phyloP scores from a whole-genome alignment of 2,888 invertebrate species.

The Pandemis corylana region DNA sequence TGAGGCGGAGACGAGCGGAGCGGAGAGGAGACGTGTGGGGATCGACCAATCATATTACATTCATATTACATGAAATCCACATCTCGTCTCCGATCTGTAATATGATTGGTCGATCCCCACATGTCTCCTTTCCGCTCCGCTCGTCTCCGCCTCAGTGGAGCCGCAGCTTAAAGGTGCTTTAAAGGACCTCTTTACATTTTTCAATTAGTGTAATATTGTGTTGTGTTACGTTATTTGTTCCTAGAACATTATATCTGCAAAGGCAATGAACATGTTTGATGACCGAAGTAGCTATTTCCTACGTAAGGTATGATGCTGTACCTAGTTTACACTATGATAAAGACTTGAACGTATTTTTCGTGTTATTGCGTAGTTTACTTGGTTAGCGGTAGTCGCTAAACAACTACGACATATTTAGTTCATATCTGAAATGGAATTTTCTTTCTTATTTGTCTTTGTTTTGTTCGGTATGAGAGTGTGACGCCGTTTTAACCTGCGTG shows the following conservation, averaged over 20 bases:
- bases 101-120: no score
- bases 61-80: no score
- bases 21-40: no score
- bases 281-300: conserved; percentile 13
- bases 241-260: conserved; percentile 7
- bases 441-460: conserved; percentile 1
- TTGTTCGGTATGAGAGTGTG: neutral
- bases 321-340: conserved; percentile 38
- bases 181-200: no score
- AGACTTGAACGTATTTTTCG: conserved; percentile 29
- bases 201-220: no score
- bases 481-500: neutral
- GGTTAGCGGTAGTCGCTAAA: conserved; percentile 13
- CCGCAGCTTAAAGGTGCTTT: no score
- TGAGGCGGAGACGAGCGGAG: no score
- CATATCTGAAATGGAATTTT: conserved; percentile 1
- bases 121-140: no score
- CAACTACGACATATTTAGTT: neutral
- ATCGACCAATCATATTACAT: no score
- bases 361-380: conserved; percentile 32
- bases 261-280: conserved; percentile 21
- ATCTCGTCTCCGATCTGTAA: no score
- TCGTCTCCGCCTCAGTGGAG: no score
- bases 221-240: neutral
- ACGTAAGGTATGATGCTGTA: conserved; percentile 28